phyloP scores from a whole-genome alignment of 1,140 invertebrate genomes.

The Aphelinus atriplicis region DNA sequence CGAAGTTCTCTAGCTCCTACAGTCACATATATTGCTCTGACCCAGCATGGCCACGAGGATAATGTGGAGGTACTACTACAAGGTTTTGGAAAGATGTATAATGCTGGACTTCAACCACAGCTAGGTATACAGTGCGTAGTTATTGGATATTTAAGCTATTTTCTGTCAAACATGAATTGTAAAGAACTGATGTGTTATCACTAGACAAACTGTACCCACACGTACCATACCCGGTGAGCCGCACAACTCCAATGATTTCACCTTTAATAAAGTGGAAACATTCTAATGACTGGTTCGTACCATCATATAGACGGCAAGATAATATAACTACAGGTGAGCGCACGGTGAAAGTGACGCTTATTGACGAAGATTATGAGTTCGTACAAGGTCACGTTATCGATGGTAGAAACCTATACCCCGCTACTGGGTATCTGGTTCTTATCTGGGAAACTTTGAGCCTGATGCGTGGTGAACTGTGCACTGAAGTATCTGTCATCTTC shows the following conservation, averaged over 20 bases:
- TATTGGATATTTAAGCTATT: no score
- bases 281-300: conserved; percentile 78
- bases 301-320: conserved; percentile 70
- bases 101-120: conserved; percentile 72
- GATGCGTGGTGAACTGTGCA: conserved; percentile 76
- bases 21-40: conserved; percentile 80
- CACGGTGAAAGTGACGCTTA: conserved; percentile 70
- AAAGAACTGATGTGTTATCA: neutral
- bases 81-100: conserved; percentile 78
- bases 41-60: conserved; percentile 78
- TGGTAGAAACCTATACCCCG: conserved; percentile 86
- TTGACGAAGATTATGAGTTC: conserved; percentile 78
- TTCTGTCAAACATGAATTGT: no score
- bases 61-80: conserved; percentile 78
- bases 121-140: conserved; percentile 46
- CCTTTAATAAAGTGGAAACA: conserved; percentile 90
- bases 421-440: conserved; percentile 85
- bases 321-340: conserved; percentile 75
- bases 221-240: conserved; percentile 76
- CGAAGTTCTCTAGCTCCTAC: conserved; percentile 68
- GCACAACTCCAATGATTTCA: conserved; percentile 77
- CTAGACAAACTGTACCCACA: conserved; percentile 69
- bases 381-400: conserved; percentile 89
- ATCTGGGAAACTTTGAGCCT: conserved; percentile 91
- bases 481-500: conserved; percentile 84